Evolutionary conservation across 2,888 invertebrate genomes (phyloP).

Genomic region (Salpingus planirostris): DNA sequence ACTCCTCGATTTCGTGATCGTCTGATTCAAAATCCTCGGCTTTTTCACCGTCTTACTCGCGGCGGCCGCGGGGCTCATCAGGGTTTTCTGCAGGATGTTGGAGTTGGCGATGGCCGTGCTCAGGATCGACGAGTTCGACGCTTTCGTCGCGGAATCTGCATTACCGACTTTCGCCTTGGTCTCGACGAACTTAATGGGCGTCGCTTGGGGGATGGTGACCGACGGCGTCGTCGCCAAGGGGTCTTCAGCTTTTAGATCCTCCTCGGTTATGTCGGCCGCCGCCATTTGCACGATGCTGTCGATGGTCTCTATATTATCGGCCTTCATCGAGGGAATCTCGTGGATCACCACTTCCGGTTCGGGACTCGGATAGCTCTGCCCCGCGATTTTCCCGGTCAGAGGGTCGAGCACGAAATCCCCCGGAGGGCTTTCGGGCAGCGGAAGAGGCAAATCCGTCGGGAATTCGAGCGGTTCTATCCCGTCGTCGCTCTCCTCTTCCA

Average conservation of each 20-base stretch:
- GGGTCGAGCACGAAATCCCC: slow-evolving; percentile 65
- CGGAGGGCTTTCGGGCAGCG: slow-evolving; percentile 54
- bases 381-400: slow-evolving; percentile 47
- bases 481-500: slow-evolving; percentile 43
- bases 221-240: background rate
- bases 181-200: background rate
- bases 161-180: no score
- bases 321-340: slow-evolving; percentile 8
- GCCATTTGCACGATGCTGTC: slow-evolving; percentile 38
- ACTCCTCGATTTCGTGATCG: slow-evolving; percentile 16
- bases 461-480: slow-evolving; percentile 60
- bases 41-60: slow-evolving; percentile 15
- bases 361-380: slow-evolving; percentile 30
- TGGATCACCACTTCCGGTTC: slow-evolving; percentile 19
- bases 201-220: background rate
- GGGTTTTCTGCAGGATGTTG: slow-evolving; percentile 33
- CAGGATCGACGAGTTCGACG: slow-evolving; percentile 29
- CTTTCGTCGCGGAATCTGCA: slow-evolving; percentile 3
- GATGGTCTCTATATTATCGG: slow-evolving; percentile 14
- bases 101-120: slow-evolving; percentile 35
- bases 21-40: slow-evolving; percentile 21
- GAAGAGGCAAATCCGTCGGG: slow-evolving; percentile 47
- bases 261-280: slow-evolving; percentile 36
- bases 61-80: slow-evolving; percentile 23
- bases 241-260: slow-evolving; percentile 25